A percentile compares a stretch with the other conserved stretches of the same genome.
phyloP scores from a whole-genome alignment of 2,797 vertebrate species.

The Oryzias sinensis region DNA sequence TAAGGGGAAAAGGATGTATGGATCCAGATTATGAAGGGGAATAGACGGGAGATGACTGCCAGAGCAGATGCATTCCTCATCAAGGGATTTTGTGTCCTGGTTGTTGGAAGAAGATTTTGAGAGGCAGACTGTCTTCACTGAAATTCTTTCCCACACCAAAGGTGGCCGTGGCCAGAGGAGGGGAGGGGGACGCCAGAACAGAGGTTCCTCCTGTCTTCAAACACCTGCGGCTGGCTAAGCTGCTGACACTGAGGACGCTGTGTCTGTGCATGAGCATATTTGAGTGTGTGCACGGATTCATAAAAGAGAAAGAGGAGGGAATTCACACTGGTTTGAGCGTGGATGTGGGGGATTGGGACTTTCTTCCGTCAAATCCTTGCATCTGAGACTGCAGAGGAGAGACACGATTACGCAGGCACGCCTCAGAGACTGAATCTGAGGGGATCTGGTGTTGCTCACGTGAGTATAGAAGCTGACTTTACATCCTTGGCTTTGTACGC shows the following conservation, averaged over 20 bases:
- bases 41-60: constrained; percentile 34
- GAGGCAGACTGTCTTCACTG: constrained; percentile 52
- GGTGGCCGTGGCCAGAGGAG: constrained; percentile 59
- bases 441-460: constrained; percentile 47
- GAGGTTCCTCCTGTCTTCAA: constrained; percentile 72
- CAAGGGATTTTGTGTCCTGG: constrained; percentile 58
- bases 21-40: constrained; percentile 2
- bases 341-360: constrained; percentile 31
- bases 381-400: constrained; percentile 35
- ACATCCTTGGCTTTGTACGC: constrained; percentile 13
- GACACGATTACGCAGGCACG: constrained; percentile 17
- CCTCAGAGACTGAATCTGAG: constrained; percentile 25
- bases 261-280: constrained; percentile 42
- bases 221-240: constrained; percentile 73
- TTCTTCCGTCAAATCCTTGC: constrained; percentile 29
- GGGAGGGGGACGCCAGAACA: constrained; percentile 52
- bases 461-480: constrained; percentile 54
- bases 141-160: constrained; percentile 60
- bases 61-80: constrained; percentile 63
- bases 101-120: constrained; percentile 37
- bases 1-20: constrained; percentile 20
- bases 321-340: constrained; percentile 38
- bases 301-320: constrained; percentile 42
- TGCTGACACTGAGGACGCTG: constrained; percentile 67
- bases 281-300: constrained; percentile 47